Evolutionary conservation across 37 sponge, comb jelly and placozoan genomes (phyloP), one percentile per base, ranked within the genome.

Genomic region (Petrosia ficiformis): DNA sequence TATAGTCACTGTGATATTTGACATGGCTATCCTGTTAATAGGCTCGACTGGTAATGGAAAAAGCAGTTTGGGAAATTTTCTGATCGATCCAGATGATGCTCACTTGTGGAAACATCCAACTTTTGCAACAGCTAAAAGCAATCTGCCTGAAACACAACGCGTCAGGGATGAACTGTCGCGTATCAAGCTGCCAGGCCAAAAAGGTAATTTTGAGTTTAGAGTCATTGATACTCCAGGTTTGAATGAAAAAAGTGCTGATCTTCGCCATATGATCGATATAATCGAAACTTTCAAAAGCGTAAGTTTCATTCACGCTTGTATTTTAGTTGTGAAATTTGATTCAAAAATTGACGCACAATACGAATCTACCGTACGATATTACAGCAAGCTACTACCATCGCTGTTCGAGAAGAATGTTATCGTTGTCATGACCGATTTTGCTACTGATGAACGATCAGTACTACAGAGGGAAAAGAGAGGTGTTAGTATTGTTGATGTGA

Each of bases 11-110:
- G n/a, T n/a, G n/a, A n/a, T n/a, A n/a, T n/a, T n/a, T 19, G 54
- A 19, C n/a, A 78, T 67, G 80, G 58, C 71, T 57, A 21, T 81
- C 1, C 38, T 81, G 3, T 29, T 81, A 28, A 81, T 81, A 29
- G 82, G 82, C 22, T 81, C 82, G 38, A 81, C 82, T 64, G 82
- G 82, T 0, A 81, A 65, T 28, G 82, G 82, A 4, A 81, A 81
- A 26, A 81, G 82, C 60, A 81, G 74, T 0, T 35, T 81, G 26
- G 82, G 82, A 1, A 81, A 81, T 56, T 81, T 73, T 42, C 44
- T 81, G 19, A 4, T 81, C 28, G 74, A 81, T 42, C 82, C 83
- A 25, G 41, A 38, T 57, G 68, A 58, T 16, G 70, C 57, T 24
- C 80, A 70, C 71, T 57, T 39, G 19, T 44, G 52, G 26, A 28